Evolutionary conservation across 2,797 vertebrate species (phyloP).

Genomic region (Nasua narica): DNA sequence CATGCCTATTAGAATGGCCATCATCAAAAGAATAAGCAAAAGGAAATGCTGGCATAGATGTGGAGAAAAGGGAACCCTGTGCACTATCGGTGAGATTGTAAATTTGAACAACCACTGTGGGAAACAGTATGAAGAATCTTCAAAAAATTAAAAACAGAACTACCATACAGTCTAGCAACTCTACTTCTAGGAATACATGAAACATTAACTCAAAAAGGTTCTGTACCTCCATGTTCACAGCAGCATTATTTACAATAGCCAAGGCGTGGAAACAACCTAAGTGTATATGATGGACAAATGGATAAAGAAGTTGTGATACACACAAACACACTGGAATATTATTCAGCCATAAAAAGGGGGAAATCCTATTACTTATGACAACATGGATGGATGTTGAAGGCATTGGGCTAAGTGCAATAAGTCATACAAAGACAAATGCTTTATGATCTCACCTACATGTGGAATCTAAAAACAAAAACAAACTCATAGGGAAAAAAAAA

Average conservation of each 20-base stretch:
- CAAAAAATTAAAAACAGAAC: background rate
- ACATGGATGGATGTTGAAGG: background rate
- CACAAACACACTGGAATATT: background rate
- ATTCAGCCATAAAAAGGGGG: background rate
- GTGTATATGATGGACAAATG: background rate
- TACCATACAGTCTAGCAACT: background rate
- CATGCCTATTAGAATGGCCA: background rate
- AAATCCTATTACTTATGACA: background rate
- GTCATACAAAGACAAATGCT: background rate
- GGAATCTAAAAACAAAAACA: background rate
- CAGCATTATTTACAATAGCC: background rate
- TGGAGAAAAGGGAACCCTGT: background rate
- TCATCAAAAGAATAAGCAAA: background rate
- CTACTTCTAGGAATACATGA: background rate
- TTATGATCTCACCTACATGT: background rate
- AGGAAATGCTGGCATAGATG: background rate
- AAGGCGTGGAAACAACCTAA: background rate
- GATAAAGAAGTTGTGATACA: background rate
- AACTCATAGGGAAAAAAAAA: background rate
- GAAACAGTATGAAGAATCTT: background rate
- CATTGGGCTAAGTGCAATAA: background rate
- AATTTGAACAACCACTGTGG: background rate
- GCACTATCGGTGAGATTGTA: background rate
- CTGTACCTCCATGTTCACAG: background rate
- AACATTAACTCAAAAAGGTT: background rate